phyloP scores from a whole-genome alignment of 2,888 invertebrate species.

The Dilophus febrilis region DNA sequence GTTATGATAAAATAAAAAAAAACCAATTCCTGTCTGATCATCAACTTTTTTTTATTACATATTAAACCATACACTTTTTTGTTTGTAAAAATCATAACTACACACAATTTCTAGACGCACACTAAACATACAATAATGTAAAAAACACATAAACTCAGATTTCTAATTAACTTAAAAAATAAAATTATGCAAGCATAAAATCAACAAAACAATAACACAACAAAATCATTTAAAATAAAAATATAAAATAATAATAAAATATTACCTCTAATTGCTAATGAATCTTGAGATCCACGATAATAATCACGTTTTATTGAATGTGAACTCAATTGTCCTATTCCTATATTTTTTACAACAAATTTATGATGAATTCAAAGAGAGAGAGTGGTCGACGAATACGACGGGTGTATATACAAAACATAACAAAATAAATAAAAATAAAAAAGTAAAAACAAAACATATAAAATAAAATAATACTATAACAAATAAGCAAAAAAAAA shows the following conservation, averaged over 20 bases:
- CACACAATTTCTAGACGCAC: too few species aligned
- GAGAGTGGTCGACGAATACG: too few species aligned
- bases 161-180: slow-evolving; percentile 5
- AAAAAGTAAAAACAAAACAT: slow-evolving; percentile 10
- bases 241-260: slow-evolving; percentile 14
- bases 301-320: slow-evolving; percentile 72
- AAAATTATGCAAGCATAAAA: slow-evolving; percentile 5
- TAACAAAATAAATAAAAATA: slow-evolving; percentile 8
- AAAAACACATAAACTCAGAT: slow-evolving; percentile 10
- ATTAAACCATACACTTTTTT: too few species aligned
- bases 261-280: slow-evolving; percentile 65
- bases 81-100: too few species aligned
- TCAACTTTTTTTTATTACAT: too few species aligned
- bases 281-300: slow-evolving; percentile 84
- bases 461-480: slow-evolving; percentile 5
- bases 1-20: too few species aligned
- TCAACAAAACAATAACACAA: slow-evolving; percentile 6
- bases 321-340: slow-evolving; percentile 32
- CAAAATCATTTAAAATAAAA: slow-evolving; percentile 9
- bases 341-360: slow-evolving; percentile 20
- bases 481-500: too few species aligned
- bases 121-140: too few species aligned
- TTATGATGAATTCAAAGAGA: slow-evolving; percentile 15
- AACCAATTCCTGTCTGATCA: too few species aligned
- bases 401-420: too few species aligned